Conservation (phyloP, 1,140 invertebrate genomes). For the Nasonia vitripennis region DNA sequence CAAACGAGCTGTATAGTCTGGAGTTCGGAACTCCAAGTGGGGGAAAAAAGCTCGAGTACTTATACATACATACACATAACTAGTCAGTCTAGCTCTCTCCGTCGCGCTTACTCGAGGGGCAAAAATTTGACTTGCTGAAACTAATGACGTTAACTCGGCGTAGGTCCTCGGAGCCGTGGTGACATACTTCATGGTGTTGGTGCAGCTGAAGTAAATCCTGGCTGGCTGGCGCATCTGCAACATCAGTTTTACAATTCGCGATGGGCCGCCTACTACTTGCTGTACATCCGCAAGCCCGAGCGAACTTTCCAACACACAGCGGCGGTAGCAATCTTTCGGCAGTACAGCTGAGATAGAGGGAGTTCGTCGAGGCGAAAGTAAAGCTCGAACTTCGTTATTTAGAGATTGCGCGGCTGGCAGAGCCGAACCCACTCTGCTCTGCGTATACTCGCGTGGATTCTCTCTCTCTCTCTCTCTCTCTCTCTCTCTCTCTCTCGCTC, state of each 20-base stretch:
- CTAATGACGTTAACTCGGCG: constrained; percentile 51
- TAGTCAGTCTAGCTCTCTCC: too few species aligned
- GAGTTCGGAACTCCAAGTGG: too few species aligned
- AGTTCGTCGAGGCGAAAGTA: constrained; percentile 22
- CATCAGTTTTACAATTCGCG: constrained; percentile 38
- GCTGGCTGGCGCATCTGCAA: constrained; percentile 11
- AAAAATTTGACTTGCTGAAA: constrained; percentile 56
- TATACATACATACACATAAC: neutral
- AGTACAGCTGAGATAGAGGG: neutral
- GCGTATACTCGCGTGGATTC: neutral
- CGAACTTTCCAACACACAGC: constrained; percentile 13
- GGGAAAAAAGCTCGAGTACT: neutral
- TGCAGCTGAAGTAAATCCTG: constrained; percentile 85
- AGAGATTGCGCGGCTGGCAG: constrained; percentile 18
- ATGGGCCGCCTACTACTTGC: neutral
- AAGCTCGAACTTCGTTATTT: constrained; percentile 39
- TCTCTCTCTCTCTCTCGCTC: neutral
- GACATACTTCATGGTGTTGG: constrained; percentile 93
- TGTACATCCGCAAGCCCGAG: neutral
- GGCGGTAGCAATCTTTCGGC: constrained; percentile 13
- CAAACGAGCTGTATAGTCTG: neutral
- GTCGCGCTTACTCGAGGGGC: too few species aligned
- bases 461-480: neutral
- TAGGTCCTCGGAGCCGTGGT: constrained; percentile 91
- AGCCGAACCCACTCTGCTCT: neutral